Conservation (phyloP, 2,113 vertebrate genomes). For the Misgurnus anguillicaudatus region DNA sequence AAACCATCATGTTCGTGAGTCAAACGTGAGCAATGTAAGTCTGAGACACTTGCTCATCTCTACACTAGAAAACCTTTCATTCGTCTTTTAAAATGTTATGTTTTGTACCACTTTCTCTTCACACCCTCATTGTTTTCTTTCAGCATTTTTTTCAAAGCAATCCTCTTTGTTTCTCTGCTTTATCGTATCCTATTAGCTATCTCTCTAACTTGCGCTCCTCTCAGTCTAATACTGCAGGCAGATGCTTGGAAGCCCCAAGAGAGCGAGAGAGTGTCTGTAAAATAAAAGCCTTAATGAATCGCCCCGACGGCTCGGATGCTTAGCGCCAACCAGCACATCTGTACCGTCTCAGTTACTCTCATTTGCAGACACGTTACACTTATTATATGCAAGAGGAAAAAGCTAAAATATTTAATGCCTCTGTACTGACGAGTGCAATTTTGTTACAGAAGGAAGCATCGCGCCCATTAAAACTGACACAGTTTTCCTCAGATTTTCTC, state of each 20-base stretch:
- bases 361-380: slow-evolving; percentile 14
- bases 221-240: slow-evolving; percentile 64
- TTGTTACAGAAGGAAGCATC: background rate
- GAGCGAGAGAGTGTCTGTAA: slow-evolving; percentile 66
- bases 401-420: background rate
- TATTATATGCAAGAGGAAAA: background rate
- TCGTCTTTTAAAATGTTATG: background rate
- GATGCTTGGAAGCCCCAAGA: slow-evolving; percentile 67
- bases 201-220: slow-evolving; percentile 12
- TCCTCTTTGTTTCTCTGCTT: slow-evolving; percentile 40
- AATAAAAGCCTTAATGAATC: slow-evolving; percentile 75
- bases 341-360: slow-evolving; percentile 61
- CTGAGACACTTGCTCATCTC: slow-evolving; percentile 58
- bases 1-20: slow-evolving; percentile 61
- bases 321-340: slow-evolving; percentile 71
- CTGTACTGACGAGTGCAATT: background rate
- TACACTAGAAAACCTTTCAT: slow-evolving; percentile 21
- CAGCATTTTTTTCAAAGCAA: slow-evolving; percentile 22
- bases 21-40: slow-evolving; percentile 73
- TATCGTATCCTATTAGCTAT: slow-evolving; percentile 40
- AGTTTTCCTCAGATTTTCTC: no score
- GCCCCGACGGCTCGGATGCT: slow-evolving; percentile 69
- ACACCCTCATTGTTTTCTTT: slow-evolving; percentile 19
- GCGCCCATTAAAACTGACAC: background rate
- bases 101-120: slow-evolving; percentile 7